Evolutionary conservation across 2,888 invertebrate genomes (phyloP), one percentile per base, ranked within the genome.

Genomic region (Thera obeliscata): DNA sequence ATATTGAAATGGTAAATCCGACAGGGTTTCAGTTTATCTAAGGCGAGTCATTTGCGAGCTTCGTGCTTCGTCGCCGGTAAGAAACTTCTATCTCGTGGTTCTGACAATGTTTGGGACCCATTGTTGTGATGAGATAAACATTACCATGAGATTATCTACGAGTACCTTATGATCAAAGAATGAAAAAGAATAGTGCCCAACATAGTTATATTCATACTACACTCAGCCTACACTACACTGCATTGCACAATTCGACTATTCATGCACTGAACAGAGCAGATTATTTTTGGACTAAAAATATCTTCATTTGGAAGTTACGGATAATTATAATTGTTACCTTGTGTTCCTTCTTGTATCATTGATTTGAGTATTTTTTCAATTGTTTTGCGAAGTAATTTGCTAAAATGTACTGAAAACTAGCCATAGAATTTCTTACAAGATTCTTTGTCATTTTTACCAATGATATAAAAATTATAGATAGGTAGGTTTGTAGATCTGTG

Each of bases 51-150:
- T 88, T 87, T 87, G 89, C 88, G 81, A 88, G 90, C 90, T 88
- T 88, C 84, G 85, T 80, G 82, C 82, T 89, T 88, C 85, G 88
- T 87, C 88, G 48, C 48, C 46, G 41, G 85, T 86, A 87, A 86
- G 84, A 81, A 84, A 86, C 87, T 84, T 87, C 86, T 87, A 84
- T 88, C 89, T 90, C 90, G 88, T 88, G 87, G 81, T 87, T 88
- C 85, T 83, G 80, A 81, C 86, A 85, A 87, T 86, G 84, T 77
- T 82, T 85, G 88, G 87, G 87, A 88, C 87, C 88, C 83, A 65
- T 85, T 82, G 80, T 82, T 85, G 49, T 36, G 11, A 11, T 82
- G 83, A 85, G 87, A 88, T 88, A 84, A 82, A 69, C 58, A 57
- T 64, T 55, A 12, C 59, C 43, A 66, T 69, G 60, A 52, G 62